A percentile compares a stretch with the other conserved stretches of the same genome.
These are phyloP conservation scores for Lasiommata megera DNA, from an alignment of 2,888 invertebrate species.

Conservation along the genomic window DNA sequence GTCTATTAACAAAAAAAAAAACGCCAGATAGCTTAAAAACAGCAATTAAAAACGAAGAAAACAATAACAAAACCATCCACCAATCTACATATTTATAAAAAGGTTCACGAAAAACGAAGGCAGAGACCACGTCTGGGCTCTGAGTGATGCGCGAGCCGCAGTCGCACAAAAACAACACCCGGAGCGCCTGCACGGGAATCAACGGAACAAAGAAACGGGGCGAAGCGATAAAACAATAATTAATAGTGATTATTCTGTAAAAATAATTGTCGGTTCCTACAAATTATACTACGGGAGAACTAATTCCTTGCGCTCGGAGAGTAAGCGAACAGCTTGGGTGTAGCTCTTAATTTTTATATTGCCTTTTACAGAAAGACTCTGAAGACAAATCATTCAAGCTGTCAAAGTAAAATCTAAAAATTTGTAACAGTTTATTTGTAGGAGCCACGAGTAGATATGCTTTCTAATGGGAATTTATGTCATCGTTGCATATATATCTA, in stretches of 20 bases:
- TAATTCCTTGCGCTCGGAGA: constrained; percentile 41
- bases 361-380: no score
- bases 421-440: no score
- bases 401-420: no score
- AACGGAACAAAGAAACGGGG: constrained; percentile 36
- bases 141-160: constrained; percentile 17
- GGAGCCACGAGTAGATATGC: no score
- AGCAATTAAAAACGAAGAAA: constrained; percentile 11
- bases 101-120: constrained; percentile 10
- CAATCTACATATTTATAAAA: constrained; percentile 12
- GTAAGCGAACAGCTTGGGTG: constrained; percentile 35
- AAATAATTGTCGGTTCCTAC: constrained; percentile 63
- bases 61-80: constrained; percentile 7
- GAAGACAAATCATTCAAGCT: no score
- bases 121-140: constrained; percentile 8
- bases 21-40: constrained; percentile 7
- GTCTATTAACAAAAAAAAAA: background rate
- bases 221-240: constrained; percentile 55
- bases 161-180: constrained; percentile 24
- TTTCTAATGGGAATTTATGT: no score
- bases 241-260: constrained; percentile 64
- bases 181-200: constrained; percentile 23
- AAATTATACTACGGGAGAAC: constrained; percentile 58
- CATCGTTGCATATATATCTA: no score
- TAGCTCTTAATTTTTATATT: background rate